Conservation (phyloP, 2,797 vertebrate species). For the Megaceryle alcyon region DNA sequence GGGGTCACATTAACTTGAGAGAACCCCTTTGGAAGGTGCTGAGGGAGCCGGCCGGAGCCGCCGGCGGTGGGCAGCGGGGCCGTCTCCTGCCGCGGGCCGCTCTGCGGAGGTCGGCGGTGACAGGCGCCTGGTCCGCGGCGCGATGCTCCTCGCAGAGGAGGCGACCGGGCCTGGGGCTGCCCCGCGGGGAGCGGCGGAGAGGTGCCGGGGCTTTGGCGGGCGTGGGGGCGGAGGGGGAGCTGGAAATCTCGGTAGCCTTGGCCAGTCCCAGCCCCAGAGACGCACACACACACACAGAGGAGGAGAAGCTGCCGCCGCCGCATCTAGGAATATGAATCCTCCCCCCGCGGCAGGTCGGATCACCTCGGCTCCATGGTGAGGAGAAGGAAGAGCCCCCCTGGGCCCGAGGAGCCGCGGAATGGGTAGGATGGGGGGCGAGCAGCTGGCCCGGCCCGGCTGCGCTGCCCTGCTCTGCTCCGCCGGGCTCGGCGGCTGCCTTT, state of each 20-base stretch:
- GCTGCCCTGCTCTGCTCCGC: not conserved
- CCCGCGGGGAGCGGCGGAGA: not conserved
- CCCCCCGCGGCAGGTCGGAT: slow-evolving; percentile 72
- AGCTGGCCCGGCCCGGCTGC: not conserved
- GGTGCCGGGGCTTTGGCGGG: slow-evolving; percentile 31
- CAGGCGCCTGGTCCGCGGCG: not conserved
- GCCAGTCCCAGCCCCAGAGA: slow-evolving; percentile 84
- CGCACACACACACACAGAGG: slow-evolving; percentile 76
- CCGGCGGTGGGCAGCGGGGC: not conserved
- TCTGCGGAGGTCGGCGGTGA: not conserved
- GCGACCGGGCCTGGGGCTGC: not conserved
- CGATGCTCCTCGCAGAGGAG: not conserved
- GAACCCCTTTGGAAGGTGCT: not conserved
- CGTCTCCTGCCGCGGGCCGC: not conserved
- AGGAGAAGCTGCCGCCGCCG: slow-evolving; percentile 71
- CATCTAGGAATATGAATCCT: slow-evolving; percentile 84
- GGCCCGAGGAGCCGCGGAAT: slow-evolving; percentile 82
- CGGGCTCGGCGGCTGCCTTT: not conserved
- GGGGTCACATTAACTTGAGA: not conserved
- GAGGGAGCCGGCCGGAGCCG: slow-evolving; percentile 77
- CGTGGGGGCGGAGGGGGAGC: slow-evolving; percentile 28
- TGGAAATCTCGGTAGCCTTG: slow-evolving; percentile 66
- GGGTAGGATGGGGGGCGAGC: slow-evolving; percentile 78
- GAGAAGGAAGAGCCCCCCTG: slow-evolving; percentile 84
- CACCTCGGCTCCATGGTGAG: slow-evolving; percentile 90